Base-by-base conservation (phyloP, 2,888 invertebrate species). In the Elysia crispata region DNA sequence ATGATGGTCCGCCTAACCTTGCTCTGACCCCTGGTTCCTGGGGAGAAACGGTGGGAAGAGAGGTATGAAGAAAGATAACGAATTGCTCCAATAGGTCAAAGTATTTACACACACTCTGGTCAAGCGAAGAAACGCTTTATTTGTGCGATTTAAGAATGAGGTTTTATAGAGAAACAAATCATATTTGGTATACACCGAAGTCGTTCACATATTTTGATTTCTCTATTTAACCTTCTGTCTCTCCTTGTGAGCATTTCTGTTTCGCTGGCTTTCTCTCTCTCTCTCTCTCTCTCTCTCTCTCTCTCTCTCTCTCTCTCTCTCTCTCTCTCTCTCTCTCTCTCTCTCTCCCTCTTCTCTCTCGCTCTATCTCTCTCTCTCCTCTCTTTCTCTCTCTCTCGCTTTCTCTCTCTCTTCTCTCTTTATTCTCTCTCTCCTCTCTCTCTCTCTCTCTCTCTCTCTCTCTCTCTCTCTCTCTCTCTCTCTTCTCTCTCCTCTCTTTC, bases 1-100 rank as follows among this genome's bases (percentile, higher is more conserved):
- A 87, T 85, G 64, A 87, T 85, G 49, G 87, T 86, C 18, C 87
- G 81, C 23, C 86, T 83, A 60, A 86, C 82, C 74, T 87, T 87
- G 3, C 86, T 85, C 84, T 85, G 84, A 6, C 87, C 87, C 23
- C 87, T 82, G 69, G 87, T 86, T 50, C 86, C 79, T 79, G 79
- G n/a, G 50, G 54, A 0, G 64, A 33, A 54, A 49, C n/a, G n/a
- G n/a, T n/a, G 60, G 5, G 23, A 57, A 57, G 60, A 23, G 60
- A 20, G 23, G 20, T 57, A 57, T n/a, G 60, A 23, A n/a, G 60
- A n/a, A n/a, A n/a, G n/a, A n/a, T n/a, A n/a, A n/a, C n/a, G n/a
- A n/a, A n/a, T n/a, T n/a, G n/a, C n/a, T n/a, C n/a, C n/a, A n/a
- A n/a, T n/a, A n/a, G n/a, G n/a, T n/a, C n/a, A n/a, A n/a, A n/a